Base-by-base conservation (phyloP, 2,888 invertebrate genomes). In the Caenorhabditis imperialis region DNA sequence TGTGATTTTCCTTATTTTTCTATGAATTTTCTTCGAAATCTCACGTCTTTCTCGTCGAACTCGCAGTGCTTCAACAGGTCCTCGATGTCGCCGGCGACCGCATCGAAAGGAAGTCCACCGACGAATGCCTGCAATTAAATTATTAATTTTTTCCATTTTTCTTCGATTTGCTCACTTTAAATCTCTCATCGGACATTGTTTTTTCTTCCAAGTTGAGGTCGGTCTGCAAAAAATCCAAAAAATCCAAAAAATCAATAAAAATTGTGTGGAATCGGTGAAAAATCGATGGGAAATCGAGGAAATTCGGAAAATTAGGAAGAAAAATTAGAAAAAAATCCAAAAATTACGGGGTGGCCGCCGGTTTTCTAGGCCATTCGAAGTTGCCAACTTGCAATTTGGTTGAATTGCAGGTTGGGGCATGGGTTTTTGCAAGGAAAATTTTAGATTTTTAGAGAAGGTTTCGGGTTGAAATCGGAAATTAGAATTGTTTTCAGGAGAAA, bases 81-180 rank as follows among this genome's bases (percentile, higher is more conserved):
- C 40, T 84, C 84, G 30, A 84, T 50, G 58, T 84, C 84, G 25
- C 69, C 75, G 33, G 77, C 77, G n/a, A 81, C 48, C 14, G 72
- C 44, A 47, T 82, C 83, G 25, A 48, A 44, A 3, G 85, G 85
- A 35, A 85, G 74, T 51, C 80, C 80, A 18, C 85, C 84, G 58
- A 85, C 76, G 71, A 76, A 84, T 14, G 73, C 82, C 63, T 78
- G 67, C 53, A 67, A 81, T 12, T 38, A 37, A 38, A 10, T 0
- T n/a, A 18, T 38, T n/a, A n/a, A n/a, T 35, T 33, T n/a, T 8
- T 16, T 10, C 1, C 20, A 12, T 18, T 50, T 7, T 30, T 16
- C 2, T 16, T 48, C 4, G 27, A 14, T 27, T 23, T 40, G 8
- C 63, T 40, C 18, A 65, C 65, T 40, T 65, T 65, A 25, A 65